Conservation (phyloP, 2,797 vertebrate species). For the Tokudaia tokunoshimensis region DNA sequence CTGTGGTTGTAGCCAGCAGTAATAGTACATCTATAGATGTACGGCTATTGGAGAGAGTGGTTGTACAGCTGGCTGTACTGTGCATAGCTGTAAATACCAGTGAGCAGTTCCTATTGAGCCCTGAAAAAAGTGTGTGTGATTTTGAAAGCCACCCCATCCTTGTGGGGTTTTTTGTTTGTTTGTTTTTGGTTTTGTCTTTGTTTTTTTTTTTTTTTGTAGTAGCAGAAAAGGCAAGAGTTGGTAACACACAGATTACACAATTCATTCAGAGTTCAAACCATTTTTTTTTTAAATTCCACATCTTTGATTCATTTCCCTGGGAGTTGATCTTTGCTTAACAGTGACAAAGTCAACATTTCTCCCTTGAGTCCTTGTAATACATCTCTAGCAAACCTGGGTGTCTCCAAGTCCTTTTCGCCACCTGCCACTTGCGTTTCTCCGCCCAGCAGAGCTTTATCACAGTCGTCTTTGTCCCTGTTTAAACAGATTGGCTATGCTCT, state of each 20-base stretch:
- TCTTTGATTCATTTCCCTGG: not conserved
- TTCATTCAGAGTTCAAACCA: not conserved
- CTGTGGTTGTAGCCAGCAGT: not conserved
- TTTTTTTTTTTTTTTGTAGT: not conserved
- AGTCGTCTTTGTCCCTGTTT: not conserved
- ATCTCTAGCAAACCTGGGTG: slow-evolving; percentile 10
- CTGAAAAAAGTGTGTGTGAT: not conserved
- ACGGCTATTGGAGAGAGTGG: not conserved
- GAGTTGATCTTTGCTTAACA: not conserved
- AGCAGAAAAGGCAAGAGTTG: not conserved
- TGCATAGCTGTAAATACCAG: not conserved
- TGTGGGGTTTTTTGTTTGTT: not conserved
- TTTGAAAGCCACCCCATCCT: not conserved
- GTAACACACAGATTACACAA: slow-evolving; percentile 10
- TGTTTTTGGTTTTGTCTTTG: not conserved
- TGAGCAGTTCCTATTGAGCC: not conserved
- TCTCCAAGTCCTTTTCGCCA: not conserved
- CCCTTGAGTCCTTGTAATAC: slow-evolving; percentile 1
- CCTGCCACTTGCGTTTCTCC: not conserved
- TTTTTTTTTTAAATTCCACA: not conserved
- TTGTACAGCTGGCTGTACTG: not conserved
- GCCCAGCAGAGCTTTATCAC: not conserved
- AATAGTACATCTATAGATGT: not conserved
- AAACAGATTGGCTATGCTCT: not conserved
- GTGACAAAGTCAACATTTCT: slow-evolving; percentile 1